Conservation (phyloP, 1,140 invertebrate genomes). For the Lasioglossum albipes region DNA sequence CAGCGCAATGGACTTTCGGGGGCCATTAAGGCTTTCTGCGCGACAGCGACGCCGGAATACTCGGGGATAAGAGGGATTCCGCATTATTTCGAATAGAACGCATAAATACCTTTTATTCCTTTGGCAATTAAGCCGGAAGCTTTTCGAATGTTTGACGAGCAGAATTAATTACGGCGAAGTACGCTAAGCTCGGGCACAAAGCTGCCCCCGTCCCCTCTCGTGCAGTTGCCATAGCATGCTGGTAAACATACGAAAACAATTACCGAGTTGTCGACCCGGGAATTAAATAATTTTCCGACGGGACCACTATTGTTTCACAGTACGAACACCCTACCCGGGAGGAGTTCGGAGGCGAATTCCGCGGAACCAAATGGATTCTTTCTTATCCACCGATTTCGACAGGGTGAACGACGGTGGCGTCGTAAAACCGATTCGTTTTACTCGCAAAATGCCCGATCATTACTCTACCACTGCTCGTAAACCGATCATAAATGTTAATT, state of each 20-base stretch:
- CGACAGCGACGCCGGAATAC: neutral
- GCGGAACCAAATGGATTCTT: neutral
- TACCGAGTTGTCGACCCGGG: constrained; percentile 8
- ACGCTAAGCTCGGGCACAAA: neutral
- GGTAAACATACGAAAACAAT: constrained; percentile 16
- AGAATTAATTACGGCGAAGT: constrained; percentile 7
- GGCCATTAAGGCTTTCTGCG: neutral
- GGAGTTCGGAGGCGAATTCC: neutral
- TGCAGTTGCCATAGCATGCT: neutral
- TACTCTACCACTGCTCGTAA: no score
- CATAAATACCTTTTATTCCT: constrained; percentile 6
- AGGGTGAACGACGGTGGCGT: no score
- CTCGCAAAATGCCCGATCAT: no score
- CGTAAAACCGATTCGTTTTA: no score
- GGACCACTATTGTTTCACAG: neutral
- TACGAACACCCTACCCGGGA: neutral
- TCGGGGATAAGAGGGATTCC: neutral
- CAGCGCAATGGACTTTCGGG: neutral
- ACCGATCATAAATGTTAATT: no score
- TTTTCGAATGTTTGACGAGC: constrained; percentile 16
- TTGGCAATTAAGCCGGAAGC: constrained; percentile 5
- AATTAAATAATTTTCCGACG: neutral
- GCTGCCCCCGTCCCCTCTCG: neutral
- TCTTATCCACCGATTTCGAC: neutral
- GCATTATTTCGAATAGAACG: neutral